phyloP scores from a whole-genome alignment of 2,888 invertebrate genomes.

The Chesias legatella region DNA sequence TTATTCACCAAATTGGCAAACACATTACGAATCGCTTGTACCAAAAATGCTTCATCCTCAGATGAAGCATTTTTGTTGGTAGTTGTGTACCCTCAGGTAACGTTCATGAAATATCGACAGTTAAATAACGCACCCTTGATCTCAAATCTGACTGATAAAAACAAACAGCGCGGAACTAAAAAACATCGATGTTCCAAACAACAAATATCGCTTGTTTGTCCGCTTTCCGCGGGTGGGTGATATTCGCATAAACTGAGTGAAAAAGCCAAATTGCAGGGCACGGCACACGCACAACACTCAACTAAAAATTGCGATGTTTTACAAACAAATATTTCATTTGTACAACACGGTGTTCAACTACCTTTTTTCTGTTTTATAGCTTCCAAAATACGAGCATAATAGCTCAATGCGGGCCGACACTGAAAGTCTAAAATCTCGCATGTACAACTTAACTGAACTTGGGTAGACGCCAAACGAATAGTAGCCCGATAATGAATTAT shows the following conservation, averaged over 20 bases:
- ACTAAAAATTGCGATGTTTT: constrained; percentile 70
- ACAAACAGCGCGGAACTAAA: constrained; percentile 56
- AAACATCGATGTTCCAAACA: constrained; percentile 61
- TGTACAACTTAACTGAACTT: constrained; percentile 40
- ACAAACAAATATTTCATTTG: constrained; percentile 65
- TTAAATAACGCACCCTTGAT: constrained; percentile 18
- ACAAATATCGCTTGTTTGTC: constrained; percentile 72
- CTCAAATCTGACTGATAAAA: constrained; percentile 64
- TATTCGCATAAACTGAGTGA: constrained; percentile 73
- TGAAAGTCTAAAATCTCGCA: constrained; percentile 33
- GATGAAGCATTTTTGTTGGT: too few relatives aligned
- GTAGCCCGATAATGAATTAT: constrained; percentile 49
- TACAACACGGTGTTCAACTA: constrained; percentile 44
- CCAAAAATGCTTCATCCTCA: too few relatives aligned
- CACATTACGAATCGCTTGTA: too few relatives aligned
- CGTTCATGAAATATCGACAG: constrained; percentile 10
- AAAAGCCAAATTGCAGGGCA: constrained; percentile 73
- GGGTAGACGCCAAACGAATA: constrained; percentile 43
- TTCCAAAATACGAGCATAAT: constrained; percentile 38
- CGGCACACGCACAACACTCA: constrained; percentile 65
- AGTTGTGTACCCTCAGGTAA: too few relatives aligned
- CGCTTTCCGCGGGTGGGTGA: constrained; percentile 67
- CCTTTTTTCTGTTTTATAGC: constrained; percentile 50
- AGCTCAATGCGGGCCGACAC: constrained; percentile 33
- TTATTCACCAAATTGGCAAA: too few relatives aligned